Evolutionary conservation across 2,113 vertebrate genomes (phyloP).

Genomic region (Leucoraja erinaceus): DNA sequence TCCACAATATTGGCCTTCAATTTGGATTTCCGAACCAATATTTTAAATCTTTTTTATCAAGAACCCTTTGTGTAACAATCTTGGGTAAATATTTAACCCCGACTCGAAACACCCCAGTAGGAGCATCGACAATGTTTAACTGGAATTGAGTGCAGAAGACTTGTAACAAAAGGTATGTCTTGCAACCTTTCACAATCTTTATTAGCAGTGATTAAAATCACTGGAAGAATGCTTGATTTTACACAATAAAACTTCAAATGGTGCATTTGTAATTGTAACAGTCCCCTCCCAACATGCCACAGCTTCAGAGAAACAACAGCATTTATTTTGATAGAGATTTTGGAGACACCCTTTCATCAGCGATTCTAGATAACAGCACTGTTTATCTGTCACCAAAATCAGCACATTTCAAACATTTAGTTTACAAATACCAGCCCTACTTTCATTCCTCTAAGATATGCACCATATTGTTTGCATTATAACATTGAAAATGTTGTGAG

Average conservation of each 20-base stretch:
- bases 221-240: background rate
- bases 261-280: background rate
- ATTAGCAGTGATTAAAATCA: background rate
- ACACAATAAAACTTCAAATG: background rate
- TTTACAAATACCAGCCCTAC: background rate
- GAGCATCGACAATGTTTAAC: background rate
- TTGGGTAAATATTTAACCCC: background rate
- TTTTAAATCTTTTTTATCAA: background rate
- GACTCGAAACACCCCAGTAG: background rate
- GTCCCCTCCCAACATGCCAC: background rate
- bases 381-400: background rate
- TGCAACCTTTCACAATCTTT: background rate
- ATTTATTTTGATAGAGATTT: background rate
- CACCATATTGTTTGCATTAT: background rate
- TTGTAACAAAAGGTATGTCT: background rate
- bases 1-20: background rate
- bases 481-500: background rate
- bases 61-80: background rate
- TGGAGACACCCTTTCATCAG: background rate
- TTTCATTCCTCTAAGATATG: conserved; percentile 8
- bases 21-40: background rate
- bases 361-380: background rate
- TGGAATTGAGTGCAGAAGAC: background rate
- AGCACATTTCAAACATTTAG: background rate
- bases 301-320: background rate